A percentile compares a stretch with the other conserved stretches of the same genome.
Evolutionary conservation across 1,140 invertebrate genomes (phyloP).

Genomic region (Delia radicum): DNA sequence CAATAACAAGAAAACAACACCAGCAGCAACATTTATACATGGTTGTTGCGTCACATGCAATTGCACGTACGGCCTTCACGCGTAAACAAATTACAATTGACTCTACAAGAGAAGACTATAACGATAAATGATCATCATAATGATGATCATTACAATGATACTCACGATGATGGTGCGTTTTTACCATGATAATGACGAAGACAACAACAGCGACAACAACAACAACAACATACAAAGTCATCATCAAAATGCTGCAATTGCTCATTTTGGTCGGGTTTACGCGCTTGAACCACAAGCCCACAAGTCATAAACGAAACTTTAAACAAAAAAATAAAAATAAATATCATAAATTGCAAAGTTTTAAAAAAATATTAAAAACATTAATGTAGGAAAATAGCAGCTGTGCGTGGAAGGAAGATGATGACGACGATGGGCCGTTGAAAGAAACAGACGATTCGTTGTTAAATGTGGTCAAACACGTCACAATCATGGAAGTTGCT

Average conservation of each 20-base stretch:
- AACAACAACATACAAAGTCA: not conserved
- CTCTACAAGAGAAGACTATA: not conserved
- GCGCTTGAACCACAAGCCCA: not conserved
- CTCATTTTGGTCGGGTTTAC: not conserved
- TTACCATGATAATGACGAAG: not conserved
- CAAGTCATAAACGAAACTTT: not conserved
- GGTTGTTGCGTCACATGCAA: conserved; percentile 3
- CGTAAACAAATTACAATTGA: conserved; percentile 9
- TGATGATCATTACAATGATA: not conserved
- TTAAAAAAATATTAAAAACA: too few species aligned
- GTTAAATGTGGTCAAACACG: too few species aligned
- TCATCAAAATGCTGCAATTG: not conserved
- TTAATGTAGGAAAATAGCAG: too few species aligned
- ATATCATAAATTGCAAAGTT: not conserved
- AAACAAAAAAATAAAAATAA: not conserved
- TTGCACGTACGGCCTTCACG: conserved; percentile 20
- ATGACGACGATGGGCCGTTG: too few species aligned
- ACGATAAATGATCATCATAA: too few species aligned
- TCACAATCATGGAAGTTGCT: too few species aligned
- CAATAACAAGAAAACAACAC: not conserved
- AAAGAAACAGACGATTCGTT: too few species aligned
- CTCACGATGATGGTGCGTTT: not conserved
- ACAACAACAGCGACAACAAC: not conserved
- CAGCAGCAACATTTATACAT: not conserved
- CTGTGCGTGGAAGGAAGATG: too few species aligned